phyloP scores from a whole-genome alignment of 1,140 invertebrate genomes.

The Neuroterus valhalla region DNA sequence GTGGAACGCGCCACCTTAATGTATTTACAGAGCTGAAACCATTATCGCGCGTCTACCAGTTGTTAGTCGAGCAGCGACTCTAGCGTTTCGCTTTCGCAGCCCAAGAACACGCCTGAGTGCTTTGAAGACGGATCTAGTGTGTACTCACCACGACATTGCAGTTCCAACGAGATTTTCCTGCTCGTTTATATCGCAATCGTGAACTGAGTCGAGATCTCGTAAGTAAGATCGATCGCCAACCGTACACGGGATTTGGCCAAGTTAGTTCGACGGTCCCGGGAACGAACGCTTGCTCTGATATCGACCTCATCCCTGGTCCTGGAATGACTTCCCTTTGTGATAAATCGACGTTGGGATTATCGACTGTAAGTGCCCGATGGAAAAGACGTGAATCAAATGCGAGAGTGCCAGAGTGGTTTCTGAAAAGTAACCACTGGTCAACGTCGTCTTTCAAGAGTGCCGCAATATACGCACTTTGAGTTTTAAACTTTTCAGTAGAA shows the following conservation, averaged over 20 bases:
- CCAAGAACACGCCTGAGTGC: slow-evolving; percentile 44
- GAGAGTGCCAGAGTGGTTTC: slow-evolving; percentile 16
- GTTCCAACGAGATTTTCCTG: slow-evolving; percentile 29
- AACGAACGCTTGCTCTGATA: slow-evolving; percentile 16
- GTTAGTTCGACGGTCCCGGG: slow-evolving; percentile 14
- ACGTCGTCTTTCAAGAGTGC: background rate
- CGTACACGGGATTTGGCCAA: slow-evolving; percentile 24
- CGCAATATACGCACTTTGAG: background rate
- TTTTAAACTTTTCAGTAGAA: no score
- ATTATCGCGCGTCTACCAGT: slow-evolving; percentile 62
- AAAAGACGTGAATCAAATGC: slow-evolving; percentile 22
- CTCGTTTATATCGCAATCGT: slow-evolving; percentile 42
- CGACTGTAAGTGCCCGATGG: slow-evolving; percentile 12
- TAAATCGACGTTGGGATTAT: slow-evolving; percentile 26
- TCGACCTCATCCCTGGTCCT: slow-evolving; percentile 1
- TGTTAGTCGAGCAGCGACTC: slow-evolving; percentile 55
- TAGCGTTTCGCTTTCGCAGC: slow-evolving; percentile 51
- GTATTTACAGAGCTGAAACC: slow-evolving; percentile 67
- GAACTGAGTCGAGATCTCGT: slow-evolving; percentile 32
- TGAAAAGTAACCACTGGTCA: slow-evolving; percentile 23
- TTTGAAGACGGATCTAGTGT: slow-evolving; percentile 12
- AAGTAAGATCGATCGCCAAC: slow-evolving; percentile 35
- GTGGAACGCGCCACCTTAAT: slow-evolving; percentile 56
- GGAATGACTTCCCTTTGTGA: slow-evolving; percentile 26
- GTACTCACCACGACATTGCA: slow-evolving; percentile 34